Percentiles rank a stretch among this genome's conserved stretches.
These are phyloP conservation scores for Aplodontia rufa DNA, from an alignment of 2,113 vertebrate species.

Conservation along the genomic window DNA sequence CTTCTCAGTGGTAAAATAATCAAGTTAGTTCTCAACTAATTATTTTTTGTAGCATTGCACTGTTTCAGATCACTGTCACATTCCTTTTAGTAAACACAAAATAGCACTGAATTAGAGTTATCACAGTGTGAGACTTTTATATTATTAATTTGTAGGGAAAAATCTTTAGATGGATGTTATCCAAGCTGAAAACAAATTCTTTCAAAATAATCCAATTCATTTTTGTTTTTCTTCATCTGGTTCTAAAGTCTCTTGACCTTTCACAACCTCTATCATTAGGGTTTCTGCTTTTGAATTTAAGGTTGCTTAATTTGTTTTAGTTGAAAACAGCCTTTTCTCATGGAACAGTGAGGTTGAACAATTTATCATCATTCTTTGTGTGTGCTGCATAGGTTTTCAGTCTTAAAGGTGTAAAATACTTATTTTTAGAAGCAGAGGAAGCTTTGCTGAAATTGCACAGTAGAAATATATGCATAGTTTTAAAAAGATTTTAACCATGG, in stretches of 20 bases:
- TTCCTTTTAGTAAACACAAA: constrained; percentile 88
- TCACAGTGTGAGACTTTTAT: constrained; percentile 86
- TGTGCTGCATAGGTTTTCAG: constrained; percentile 52
- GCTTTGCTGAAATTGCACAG: constrained; percentile 5
- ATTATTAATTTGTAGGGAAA: constrained; percentile 86
- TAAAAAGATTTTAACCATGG: constrained; percentile 5
- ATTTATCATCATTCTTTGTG: constrained; percentile 52
- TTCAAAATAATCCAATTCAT: constrained; percentile 83
- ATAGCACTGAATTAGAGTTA: constrained; percentile 85
- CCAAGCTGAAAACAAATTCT: constrained; percentile 88
- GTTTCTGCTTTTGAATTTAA: constrained; percentile 59
- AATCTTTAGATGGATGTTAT: constrained; percentile 88
- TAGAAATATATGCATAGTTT: constrained; percentile 29
- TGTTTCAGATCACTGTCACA: constrained; percentile 86
- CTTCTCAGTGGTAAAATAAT: constrained; percentile 85
- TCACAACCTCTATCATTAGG: constrained; percentile 46
- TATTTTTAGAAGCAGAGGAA: constrained; percentile 24
- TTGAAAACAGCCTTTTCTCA: constrained; percentile 39
- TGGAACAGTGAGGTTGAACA: constrained; percentile 15
- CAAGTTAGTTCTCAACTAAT: constrained; percentile 89
- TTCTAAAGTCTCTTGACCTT: constrained; percentile 72
- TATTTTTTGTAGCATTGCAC: constrained; percentile 85
- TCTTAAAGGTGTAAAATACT: neutral
- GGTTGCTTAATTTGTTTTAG: constrained; percentile 69
- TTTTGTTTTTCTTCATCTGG: constrained; percentile 47